Evolutionary conservation across 2,113 vertebrate genomes (phyloP).

Genomic region (Silurus meridionalis): DNA sequence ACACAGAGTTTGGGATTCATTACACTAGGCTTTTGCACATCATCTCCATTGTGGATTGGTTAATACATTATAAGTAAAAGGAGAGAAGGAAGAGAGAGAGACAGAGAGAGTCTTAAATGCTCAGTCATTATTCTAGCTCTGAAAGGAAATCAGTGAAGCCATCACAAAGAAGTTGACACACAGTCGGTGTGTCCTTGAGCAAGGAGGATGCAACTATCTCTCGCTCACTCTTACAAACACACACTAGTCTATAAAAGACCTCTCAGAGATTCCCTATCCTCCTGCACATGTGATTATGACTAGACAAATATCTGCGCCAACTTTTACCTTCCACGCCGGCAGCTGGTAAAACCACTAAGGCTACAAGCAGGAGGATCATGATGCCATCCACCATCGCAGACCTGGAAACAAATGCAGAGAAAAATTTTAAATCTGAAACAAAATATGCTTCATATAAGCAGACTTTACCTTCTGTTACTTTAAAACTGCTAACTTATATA

Average conservation of each 20-base stretch:
- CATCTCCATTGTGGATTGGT: not conserved
- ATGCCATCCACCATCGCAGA: constrained; percentile 75
- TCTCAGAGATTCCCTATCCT: not conserved
- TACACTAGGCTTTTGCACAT: constrained; percentile 44
- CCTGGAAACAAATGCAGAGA: constrained; percentile 65
- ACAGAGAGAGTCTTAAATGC: constrained; percentile 2
- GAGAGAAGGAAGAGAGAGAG: constrained; percentile 33
- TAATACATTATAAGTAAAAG: not conserved
- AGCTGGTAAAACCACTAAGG: constrained; percentile 77
- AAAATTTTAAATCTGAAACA: not conserved
- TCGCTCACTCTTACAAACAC: constrained; percentile 79
- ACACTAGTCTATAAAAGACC: constrained; percentile 61
- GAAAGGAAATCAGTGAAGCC: constrained; percentile 38
- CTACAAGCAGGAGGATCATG: constrained; percentile 79
- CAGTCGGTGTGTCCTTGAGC: not conserved
- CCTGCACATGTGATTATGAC: not conserved
- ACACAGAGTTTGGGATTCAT: constrained; percentile 20
- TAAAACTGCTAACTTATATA: constrained; percentile 23
- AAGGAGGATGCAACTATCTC: constrained; percentile 24
- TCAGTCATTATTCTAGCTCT: constrained; percentile 22
- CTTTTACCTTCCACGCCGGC: constrained; percentile 83
- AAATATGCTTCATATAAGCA: not conserved
- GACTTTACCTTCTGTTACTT: constrained; percentile 2
- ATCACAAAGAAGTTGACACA: constrained; percentile 26
- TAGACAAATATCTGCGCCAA: constrained; percentile 15